Percentiles rank a stretch among this genome's conserved stretches.
Evolutionary conservation across 2,797 vertebrate species (phyloP).

Genomic region (Typhlichthys eigenmanni): DNA sequence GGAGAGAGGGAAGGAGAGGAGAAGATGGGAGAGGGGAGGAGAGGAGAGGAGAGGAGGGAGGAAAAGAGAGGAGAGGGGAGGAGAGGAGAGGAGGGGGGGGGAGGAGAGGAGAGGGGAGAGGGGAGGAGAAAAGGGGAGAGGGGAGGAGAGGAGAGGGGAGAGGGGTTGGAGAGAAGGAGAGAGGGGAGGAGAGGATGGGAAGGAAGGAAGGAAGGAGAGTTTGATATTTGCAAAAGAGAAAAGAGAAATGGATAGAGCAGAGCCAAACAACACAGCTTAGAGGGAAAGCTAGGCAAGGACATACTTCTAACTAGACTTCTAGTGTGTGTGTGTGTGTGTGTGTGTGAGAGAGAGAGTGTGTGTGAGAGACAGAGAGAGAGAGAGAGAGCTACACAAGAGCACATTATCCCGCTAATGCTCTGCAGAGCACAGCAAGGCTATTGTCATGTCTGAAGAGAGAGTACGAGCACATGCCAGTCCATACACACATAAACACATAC

Average conservation of each 20-base stretch:
- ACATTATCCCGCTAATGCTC: conserved; percentile 9
- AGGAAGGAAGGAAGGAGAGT: background rate
- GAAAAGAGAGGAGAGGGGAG: no score
- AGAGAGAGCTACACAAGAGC: background rate
- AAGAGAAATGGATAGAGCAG: conserved; percentile 2
- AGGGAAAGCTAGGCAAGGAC: background rate
- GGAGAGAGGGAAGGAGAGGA: conserved; percentile 12
- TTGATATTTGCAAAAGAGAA: conserved; percentile 29
- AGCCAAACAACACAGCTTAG: background rate
- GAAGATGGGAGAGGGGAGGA: accelerated
- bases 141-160: conserved; percentile 26
- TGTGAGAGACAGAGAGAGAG: background rate
- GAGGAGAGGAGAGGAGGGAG: no score
- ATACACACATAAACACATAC: conserved; percentile 3
- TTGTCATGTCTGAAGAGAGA: conserved; percentile 13
- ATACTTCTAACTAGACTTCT: background rate
- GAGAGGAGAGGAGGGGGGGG: conserved; percentile 20
- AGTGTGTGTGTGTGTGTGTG: no score
- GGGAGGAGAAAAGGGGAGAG: no score
- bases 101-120: no score
- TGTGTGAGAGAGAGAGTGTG: background rate
- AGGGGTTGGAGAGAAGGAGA: no score
- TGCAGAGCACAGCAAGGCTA: background rate
- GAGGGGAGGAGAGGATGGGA: no score
- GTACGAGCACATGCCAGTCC: conserved; percentile 3